Evolutionary conservation across 2,113 vertebrate species (phyloP), one percentile per base, ranked within the genome.

Genomic region (Benitochromis conjunctus): DNA sequence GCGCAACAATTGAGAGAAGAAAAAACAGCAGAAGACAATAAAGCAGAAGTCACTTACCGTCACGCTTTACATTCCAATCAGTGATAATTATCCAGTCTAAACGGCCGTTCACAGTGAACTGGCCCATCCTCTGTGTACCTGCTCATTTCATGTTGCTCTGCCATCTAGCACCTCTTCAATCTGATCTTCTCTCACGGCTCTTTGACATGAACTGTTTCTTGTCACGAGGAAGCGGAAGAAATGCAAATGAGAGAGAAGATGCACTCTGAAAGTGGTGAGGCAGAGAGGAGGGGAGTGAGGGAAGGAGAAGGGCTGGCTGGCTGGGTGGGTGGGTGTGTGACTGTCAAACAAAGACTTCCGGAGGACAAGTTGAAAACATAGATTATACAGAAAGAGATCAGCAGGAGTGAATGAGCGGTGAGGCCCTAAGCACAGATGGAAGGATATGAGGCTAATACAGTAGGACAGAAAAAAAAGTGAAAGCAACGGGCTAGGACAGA

Each of bases 201-300:
- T 83, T 74, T 88, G 88, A 92, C 84, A 88, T 69, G 74, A 89
- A 90, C 82, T 71, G 83, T 82, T 89, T 82, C 84, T 91, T 89
- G 82, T 94, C 87, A 93, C 64, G 57, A 92, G 91, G 90, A 94
- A 95, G 92, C 86, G 69, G 92, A 94, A 94, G 85, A 92, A 92
- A 94, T 94, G 93, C 92, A 94, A 94, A 92, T 89, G 93, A 90
- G 91, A 92, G 79, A 88, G 84, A 92, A 92, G 93, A 95, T 94
- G 90, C 88, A 91, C 60, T 83, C 82, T 88, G 88, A 92, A 91
- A 84, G 82, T 94, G 82, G 69, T 82, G 87, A 92, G 88, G 92
- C 89, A 92, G 94, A 93, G 89, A 94, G 92, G 90, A 89, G 88
- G 92, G 85, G 91, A 91, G 91, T 88, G 92, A 92, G 34, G 89